Evolutionary conservation across 2,888 invertebrate species (phyloP).

Genomic region (Caenorhabditis sinica): DNA sequence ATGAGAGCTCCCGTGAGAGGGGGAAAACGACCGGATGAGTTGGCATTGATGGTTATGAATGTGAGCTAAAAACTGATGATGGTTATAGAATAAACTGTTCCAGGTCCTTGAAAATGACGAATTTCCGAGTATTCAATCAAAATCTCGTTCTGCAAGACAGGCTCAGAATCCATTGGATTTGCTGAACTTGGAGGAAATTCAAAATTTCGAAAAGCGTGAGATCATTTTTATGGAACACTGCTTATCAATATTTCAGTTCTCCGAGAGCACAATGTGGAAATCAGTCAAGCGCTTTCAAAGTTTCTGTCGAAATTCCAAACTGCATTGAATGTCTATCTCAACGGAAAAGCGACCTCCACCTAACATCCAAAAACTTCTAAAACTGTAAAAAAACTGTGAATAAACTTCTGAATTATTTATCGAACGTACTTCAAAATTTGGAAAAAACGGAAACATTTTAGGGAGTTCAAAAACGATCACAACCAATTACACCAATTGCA

Average conservation of each 20-base stretch:
- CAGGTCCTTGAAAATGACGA: conserved; percentile 42
- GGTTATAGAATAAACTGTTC: neutral
- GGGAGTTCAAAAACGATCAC: conserved; percentile 7
- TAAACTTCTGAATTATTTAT: conserved; percentile 23
- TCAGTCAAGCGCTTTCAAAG: conserved; percentile 25
- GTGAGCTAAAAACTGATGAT: neutral
- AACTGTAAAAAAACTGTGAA: neutral
- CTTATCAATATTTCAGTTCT: conserved; percentile 27
- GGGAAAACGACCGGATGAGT: conserved; percentile 22
- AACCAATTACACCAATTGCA: conserved; percentile 39
- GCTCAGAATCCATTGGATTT: neutral
- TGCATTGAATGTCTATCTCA: conserved; percentile 24
- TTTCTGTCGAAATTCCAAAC: conserved; percentile 9
- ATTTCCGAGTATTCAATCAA: conserved; percentile 3
- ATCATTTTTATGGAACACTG: neutral
- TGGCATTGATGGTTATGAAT: conserved; percentile 20
- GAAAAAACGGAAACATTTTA: conserved; percentile 18
- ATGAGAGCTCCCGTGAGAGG: conserved; percentile 31
- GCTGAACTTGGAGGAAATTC: conserved; percentile 4
- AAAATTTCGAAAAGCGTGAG: conserved; percentile 32
- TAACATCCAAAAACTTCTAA: neutral
- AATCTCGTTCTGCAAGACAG: conserved; percentile 23
- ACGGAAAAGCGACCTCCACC: neutral
- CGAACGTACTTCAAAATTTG: conserved; percentile 36
- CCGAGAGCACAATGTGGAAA: conserved; percentile 24